Evolutionary conservation across 1,140 invertebrate genomes (phyloP).

Genomic region (Zaprionus kolodkinae): DNA sequence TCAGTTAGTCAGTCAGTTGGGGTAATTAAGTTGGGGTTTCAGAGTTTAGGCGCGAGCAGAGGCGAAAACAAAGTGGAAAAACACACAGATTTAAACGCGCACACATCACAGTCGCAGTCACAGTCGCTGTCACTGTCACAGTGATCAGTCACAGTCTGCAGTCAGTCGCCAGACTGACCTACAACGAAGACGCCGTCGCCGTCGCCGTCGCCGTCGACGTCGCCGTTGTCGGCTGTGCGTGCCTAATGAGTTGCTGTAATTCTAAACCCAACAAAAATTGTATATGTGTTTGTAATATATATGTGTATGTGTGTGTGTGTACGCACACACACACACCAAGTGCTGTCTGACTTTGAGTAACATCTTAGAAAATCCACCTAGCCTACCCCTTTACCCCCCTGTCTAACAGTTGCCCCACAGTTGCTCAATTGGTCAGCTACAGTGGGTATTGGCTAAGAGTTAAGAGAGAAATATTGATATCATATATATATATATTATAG

Average conservation of each 20-base stretch:
- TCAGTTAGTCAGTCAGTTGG: conserved; percentile 30
- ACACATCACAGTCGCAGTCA: conserved; percentile 13
- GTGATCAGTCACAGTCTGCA: conserved; percentile 33
- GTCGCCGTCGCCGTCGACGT: conserved; percentile 29
- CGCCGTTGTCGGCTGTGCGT: conserved; percentile 66
- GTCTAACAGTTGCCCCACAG: conserved; percentile 42
- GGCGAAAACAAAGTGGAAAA: conserved; percentile 41
- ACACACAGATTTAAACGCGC: not conserved
- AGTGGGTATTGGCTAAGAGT: conserved; percentile 18
- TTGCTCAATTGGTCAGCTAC: conserved; percentile 20
- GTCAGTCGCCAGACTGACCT: conserved; percentile 60
- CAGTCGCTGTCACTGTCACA: conserved; percentile 20
- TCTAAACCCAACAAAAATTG: conserved; percentile 63
- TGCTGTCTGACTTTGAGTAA: conserved; percentile 48
- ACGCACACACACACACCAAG: conserved; percentile 15
- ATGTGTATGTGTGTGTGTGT: not conserved
- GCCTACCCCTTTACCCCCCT: not conserved
- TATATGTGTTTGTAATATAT: conserved; percentile 25
- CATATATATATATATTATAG: no score
- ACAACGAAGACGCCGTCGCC: conserved; percentile 54
- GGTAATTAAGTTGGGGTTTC: conserved; percentile 77
- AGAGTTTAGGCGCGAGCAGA: conserved; percentile 48
- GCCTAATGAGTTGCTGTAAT: conserved; percentile 80
- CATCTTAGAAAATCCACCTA: conserved; percentile 41
- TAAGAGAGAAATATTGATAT: no score